These are phyloP conservation scores for Coregonus clupeaformis DNA, from an alignment of 2,113 vertebrate genomes.

Conservation along the genomic window DNA sequence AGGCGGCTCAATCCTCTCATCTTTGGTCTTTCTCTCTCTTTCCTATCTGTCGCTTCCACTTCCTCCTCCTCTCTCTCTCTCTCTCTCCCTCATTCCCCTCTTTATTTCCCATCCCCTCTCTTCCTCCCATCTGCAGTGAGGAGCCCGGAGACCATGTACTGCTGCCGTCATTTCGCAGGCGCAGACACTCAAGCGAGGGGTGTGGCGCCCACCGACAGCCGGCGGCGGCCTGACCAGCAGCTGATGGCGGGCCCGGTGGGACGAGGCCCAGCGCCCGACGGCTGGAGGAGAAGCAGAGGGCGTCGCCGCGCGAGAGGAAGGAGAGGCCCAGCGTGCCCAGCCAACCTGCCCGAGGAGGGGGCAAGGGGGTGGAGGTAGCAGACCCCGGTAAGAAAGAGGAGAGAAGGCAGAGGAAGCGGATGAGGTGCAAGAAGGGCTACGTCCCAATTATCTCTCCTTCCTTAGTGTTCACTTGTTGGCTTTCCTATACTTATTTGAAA, in stretches of 20 bases:
- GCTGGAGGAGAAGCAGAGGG: constrained; percentile 91
- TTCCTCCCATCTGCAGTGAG: constrained; percentile 73
- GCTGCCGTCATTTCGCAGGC: constrained; percentile 91
- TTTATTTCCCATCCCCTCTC: no score
- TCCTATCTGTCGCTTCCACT: neutral
- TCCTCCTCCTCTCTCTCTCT: no score
- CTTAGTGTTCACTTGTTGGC: no score
- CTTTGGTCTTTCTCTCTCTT: no score
- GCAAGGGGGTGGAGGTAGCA: constrained; percentile 84
- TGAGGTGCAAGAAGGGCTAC: no score
- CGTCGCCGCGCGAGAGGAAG: constrained; percentile 83
- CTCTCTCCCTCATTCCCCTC: neutral
- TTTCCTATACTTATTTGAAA: no score
- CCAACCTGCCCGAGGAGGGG: constrained; percentile 82
- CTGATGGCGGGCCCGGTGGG: constrained; percentile 96
- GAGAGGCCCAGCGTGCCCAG: constrained; percentile 75
- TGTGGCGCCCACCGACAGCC: constrained; percentile 89
- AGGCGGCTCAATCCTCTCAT: neutral
- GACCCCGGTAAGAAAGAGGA: no score
- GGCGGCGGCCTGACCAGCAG: constrained; percentile 87
- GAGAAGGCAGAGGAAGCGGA: no score
- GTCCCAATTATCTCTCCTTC: no score
- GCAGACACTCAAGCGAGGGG: constrained; percentile 88
- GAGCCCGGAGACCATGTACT: constrained; percentile 96
- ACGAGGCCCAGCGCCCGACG: constrained; percentile 91